These are phyloP conservation scores for Varanus salvator DNA, from an alignment of 2,113 vertebrate genomes.

Conservation along the genomic window DNA sequence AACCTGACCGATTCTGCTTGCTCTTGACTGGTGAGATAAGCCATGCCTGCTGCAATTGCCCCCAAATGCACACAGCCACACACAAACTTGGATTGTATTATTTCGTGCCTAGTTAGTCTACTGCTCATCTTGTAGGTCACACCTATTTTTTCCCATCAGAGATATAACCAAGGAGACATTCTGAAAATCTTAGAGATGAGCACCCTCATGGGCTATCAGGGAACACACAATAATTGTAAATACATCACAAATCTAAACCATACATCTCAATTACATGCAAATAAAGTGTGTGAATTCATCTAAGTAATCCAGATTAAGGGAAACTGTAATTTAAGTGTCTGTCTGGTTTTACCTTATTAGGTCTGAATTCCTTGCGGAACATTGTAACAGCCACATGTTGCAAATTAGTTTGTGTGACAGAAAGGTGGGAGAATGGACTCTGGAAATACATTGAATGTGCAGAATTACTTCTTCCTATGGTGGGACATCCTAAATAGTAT, in stretches of 20 bases:
- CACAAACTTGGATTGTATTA: no score
- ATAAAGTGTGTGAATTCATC: neutral
- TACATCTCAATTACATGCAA: neutral
- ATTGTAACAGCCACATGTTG: neutral
- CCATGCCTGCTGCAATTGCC: no score
- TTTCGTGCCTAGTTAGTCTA: no score
- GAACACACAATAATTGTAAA: neutral
- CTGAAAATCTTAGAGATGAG: neutral
- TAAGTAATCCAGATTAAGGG: neutral
- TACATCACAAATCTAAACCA: neutral
- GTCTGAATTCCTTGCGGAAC: neutral
- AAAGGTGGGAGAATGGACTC: no score
- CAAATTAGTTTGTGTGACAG: no score
- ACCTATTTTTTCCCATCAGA: neutral
- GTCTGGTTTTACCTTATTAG: neutral
- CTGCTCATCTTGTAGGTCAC: neutral
- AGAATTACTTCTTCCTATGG: no score
- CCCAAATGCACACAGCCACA: no score
- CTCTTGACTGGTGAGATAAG: no score
- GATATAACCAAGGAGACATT: neutral
- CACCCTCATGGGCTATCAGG: neutral
- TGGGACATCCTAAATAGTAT: no score
- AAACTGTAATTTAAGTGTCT: neutral
- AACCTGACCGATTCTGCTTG: no score
- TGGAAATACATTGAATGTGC: no score